phyloP scores from a whole-genome alignment of 2,113 vertebrate species.

The Mastomys coucha region DNA sequence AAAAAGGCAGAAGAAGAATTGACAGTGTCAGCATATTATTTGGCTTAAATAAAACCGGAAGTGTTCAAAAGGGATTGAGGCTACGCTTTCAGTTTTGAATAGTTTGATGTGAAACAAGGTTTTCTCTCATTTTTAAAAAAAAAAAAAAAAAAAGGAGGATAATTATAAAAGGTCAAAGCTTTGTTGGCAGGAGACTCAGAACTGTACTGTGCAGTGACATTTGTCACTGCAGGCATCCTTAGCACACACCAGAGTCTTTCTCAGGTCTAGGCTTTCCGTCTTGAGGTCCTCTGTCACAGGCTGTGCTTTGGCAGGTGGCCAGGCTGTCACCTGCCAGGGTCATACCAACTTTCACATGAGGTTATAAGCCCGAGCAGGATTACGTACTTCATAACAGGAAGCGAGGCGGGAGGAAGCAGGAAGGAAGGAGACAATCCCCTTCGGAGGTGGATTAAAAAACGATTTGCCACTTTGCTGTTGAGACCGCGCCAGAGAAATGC shows the following conservation, averaged over 20 bases:
- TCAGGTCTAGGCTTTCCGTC: not conserved
- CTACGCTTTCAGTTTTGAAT: not conserved
- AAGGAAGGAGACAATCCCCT: slow-evolving; percentile 32
- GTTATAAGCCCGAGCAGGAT: not conserved
- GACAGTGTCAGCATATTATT: not conserved
- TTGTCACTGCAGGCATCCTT: not conserved
- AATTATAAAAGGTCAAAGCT: not conserved
- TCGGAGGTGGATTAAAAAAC: slow-evolving; percentile 43
- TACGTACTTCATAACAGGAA: slow-evolving; percentile 33
- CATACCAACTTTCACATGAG: slow-evolving; percentile 50
- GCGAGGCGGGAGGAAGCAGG: not conserved
- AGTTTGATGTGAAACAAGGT: slow-evolving; percentile 31
- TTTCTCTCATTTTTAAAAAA: slow-evolving; percentile 52
- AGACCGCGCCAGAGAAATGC: slow-evolving; percentile 49
- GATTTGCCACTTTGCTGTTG: slow-evolving; percentile 27
- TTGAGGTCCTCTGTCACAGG: not conserved
- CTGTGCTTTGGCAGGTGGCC: not conserved
- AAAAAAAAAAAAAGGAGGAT: not conserved
- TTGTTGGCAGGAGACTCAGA: not conserved
- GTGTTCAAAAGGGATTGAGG: not conserved
- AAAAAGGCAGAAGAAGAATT: not conserved
- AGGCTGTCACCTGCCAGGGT: slow-evolving; percentile 32
- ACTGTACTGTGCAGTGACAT: not conserved
- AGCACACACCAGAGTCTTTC: not conserved
- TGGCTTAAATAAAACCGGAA: not conserved